Evolutionary conservation across 92 coral and sea anemone genomes (phyloP).

Genomic region (Heliopora coerulea): DNA sequence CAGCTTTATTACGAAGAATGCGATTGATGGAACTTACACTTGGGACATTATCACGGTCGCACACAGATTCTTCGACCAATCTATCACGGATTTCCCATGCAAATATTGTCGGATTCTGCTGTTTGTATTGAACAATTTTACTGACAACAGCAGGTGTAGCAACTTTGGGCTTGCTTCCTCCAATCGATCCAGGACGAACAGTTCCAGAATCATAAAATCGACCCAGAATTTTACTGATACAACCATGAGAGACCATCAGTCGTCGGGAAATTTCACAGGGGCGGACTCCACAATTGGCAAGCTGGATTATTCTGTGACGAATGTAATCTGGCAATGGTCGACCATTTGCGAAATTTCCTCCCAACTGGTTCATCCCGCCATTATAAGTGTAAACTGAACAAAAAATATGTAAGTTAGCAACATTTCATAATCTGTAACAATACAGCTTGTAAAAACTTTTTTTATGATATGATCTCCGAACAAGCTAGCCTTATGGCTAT

Average conservation of each 20-base stretch:
- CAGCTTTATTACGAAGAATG: slow-evolving; percentile 95
- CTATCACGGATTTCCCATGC: slow-evolving; percentile 99
- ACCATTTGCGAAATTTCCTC: slow-evolving; percentile 90
- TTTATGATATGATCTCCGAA: no score
- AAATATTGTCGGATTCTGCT: slow-evolving; percentile 97
- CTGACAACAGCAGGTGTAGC: slow-evolving; percentile 97
- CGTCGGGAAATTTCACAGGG: slow-evolving; percentile 95
- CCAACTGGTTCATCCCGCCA: slow-evolving; percentile 87
- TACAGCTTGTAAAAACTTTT: no score
- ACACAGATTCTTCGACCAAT: slow-evolving; percentile 94
- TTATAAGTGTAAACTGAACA: slow-evolving; percentile 64
- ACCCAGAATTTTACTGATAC: slow-evolving; percentile 90
- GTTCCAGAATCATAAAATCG: slow-evolving; percentile 94
- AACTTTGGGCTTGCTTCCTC: slow-evolving; percentile 98
- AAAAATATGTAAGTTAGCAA: no score
- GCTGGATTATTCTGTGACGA: slow-evolving; percentile 94
- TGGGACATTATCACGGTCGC: slow-evolving; percentile 96
- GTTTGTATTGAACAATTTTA: slow-evolving; percentile 95
- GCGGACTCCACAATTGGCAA: slow-evolving; percentile 94
- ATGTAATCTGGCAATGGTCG: slow-evolving; percentile 97
- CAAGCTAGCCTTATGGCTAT: no score
- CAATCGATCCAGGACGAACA: slow-evolving; percentile 96
- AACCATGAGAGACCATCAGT: slow-evolving; percentile 88
- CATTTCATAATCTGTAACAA: no score
- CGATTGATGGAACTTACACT: slow-evolving; percentile 98